Base-by-base conservation (phyloP, 2,888 invertebrate species). In the Aporophyla lueneburgensis region DNA sequence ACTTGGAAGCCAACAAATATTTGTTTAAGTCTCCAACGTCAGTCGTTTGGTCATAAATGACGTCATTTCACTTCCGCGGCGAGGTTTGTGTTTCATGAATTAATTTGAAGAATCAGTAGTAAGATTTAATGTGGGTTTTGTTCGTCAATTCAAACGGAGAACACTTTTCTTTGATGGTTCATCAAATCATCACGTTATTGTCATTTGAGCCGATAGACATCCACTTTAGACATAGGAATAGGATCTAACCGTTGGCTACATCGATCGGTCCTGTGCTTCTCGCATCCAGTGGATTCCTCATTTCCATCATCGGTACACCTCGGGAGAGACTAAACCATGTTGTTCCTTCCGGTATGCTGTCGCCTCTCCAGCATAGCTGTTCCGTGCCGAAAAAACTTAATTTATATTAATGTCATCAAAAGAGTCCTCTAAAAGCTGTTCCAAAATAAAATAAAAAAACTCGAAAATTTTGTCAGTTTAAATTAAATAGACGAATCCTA, bases 1-100 rank as follows among this genome's bases (percentile, higher is more conserved):
- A 59, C 16, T 53, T 21, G 0, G 51, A 70, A 69, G 59, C 53
- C 2, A 33, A 27, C 27, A 76, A 76, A 79, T 79, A 79, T 76
- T 79, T 53, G 46, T 19, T 61, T 10, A 33, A 59, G 53, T 14
- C 24, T 69, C 9, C 16, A 33, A 76, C 21, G 21, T 61, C 53
- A 76, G 16, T 33, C 0, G 1, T 1, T 24, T 21, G 71, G 43
- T 16, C 51, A 33, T 43, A 33, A 51, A 16, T 76, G 70, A 78
- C 79, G 76, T 61, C 58, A 79, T 14, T 49, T 10, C 6, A 10
- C 9, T 7, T 40, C 27, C 9, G 21, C 24, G 59, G 2, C 9
- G 5, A 67, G 56, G 46, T 46, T 59, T 21, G 68, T 21, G 43
- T 19, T 67, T 19, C 7, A 58, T 27, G 21, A 16, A 19, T 43